phyloP scores from a whole-genome alignment of 2,888 invertebrate genomes.

The Phalera bucephala region DNA sequence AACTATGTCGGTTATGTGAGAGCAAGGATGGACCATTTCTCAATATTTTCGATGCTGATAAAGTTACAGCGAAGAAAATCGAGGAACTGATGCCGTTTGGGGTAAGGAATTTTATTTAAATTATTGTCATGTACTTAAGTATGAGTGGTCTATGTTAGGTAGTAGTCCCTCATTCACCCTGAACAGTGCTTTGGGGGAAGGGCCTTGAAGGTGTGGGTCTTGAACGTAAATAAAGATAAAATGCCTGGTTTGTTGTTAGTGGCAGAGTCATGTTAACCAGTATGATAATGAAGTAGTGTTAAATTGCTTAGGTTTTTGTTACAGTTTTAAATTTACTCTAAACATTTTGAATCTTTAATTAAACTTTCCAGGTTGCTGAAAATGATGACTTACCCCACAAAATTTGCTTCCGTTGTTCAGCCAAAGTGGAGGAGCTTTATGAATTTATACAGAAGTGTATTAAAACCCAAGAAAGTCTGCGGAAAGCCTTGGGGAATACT shows the following conservation, averaged over 20 bases:
- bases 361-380: conserved; percentile 73
- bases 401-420: conserved; percentile 78
- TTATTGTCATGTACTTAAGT: neutral
- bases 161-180: no score
- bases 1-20: conserved; percentile 74
- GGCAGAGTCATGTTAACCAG: no score
- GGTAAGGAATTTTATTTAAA: conserved; percentile 45
- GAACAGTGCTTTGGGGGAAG: no score
- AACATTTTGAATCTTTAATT: no score
- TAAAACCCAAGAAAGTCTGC: conserved; percentile 64
- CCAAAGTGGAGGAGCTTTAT: conserved; percentile 73
- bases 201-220: no score
- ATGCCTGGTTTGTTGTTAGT: no score
- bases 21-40: conserved; percentile 75
- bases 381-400: conserved; percentile 78
- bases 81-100: conserved; percentile 71
- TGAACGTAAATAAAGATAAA: no score
- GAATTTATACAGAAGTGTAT: conserved; percentile 76
- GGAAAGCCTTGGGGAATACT: conserved; percentile 50
- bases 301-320: no score
- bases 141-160: no score
- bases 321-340: no score
- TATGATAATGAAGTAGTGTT: no score
- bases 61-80: conserved; percentile 68
- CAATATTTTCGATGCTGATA: conserved; percentile 72